Percentiles rank a stretch among this genome's conserved stretches.
Evolutionary conservation across 2,888 invertebrate genomes (phyloP).

Genomic region (Drosophila longiperda): DNA sequence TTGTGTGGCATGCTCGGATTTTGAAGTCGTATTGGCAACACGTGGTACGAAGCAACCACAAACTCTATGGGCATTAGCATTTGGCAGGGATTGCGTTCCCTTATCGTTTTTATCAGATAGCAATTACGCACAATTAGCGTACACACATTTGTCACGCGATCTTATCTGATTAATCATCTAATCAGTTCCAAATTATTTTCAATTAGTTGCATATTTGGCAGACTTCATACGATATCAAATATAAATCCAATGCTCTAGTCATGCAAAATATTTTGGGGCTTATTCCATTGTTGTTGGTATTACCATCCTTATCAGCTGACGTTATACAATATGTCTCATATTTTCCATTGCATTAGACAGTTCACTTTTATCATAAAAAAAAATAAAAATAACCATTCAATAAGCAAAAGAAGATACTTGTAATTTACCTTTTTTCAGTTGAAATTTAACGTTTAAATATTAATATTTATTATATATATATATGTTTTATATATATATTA

Average conservation of each 20-base stretch:
- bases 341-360: conserved; percentile 11
- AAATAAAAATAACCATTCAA: conserved; percentile 6
- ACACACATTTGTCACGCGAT: conserved; percentile 42
- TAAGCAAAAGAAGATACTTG: neutral
- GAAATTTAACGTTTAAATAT: neutral
- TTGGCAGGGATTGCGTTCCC: conserved; percentile 21
- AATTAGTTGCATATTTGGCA: conserved; percentile 66
- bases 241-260: conserved; percentile 60
- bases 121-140: conserved; percentile 76
- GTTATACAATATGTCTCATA: conserved; percentile 55
- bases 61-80: conserved; percentile 8
- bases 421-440: neutral
- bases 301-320: conserved; percentile 57
- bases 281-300: conserved; percentile 32
- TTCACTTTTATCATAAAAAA: conserved; percentile 8
- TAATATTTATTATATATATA: neutral
- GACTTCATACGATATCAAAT: conserved; percentile 67
- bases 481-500: too few relatives aligned
- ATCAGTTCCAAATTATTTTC: conserved; percentile 74
- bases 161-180: conserved; percentile 53
- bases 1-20: neutral
- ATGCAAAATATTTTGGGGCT: conserved; percentile 20
- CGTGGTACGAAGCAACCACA: conserved; percentile 52
- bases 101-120: conserved; percentile 68
- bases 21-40: conserved; percentile 62